Evolutionary conservation across 2,888 invertebrate genomes (phyloP), one percentile per base, ranked within the genome.

Genomic region (Tenthredo amoena): DNA sequence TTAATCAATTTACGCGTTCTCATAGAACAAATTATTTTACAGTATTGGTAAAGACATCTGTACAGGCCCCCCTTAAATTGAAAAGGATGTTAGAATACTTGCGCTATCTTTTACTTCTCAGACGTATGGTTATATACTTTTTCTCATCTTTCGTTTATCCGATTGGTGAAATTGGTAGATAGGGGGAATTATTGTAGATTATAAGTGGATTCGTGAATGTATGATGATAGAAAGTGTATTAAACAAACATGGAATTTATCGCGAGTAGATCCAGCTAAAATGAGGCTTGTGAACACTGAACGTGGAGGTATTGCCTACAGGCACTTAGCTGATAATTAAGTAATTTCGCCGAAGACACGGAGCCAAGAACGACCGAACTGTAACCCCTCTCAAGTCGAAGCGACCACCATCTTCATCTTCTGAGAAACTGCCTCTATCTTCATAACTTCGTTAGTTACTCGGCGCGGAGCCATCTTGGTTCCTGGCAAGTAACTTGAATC

Each of bases 281-380:
- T 77, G 21, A 77, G 34, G 77, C 55, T 47, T 77, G 47, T 77
- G 58, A 62, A 62, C 31, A 62, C 5, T 77, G 58, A 62, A 62
- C 31, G 81, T 12, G 58, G 90, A 90, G 91, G 91, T 91, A 91
- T 91, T 89, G 90, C 90, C 90, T 89, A n/a, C 15, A 65, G 91
- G 93, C 92, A 93, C 93, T 92, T 93, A 92, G 90, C 89, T 88
- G 91, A 91, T 93, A 93, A 93, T 93, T 92, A 92, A 93, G 88
- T 92, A 92, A 93, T 93, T 93, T 92, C 89, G 90, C 89, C 88
- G 89, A 92, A 92, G 92, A 91, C 91, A 86, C 90, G 91, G 91
- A 92, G 91, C 88, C 90, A 86, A 88, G 87, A 88, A 86, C 88
- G 86, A 86, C 83, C 62, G 84, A 84, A 81, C 71, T 71, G 58